Conservation (phyloP, 2,888 invertebrate species). For the Nomada goodeniana region DNA sequence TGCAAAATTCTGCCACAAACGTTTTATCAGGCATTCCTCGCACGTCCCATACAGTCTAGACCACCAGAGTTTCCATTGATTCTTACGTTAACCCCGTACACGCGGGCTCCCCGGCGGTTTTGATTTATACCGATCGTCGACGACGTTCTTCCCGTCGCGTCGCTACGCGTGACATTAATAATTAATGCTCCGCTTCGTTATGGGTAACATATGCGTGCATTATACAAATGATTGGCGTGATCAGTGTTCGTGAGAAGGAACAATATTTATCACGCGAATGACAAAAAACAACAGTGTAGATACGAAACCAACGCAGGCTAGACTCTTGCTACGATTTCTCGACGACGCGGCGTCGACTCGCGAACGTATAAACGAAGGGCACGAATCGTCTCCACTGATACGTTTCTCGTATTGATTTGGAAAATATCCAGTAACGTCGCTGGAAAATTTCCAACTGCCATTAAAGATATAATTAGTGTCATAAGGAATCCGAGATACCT, state of each 20-base stretch:
- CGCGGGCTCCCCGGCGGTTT: constrained; percentile 24
- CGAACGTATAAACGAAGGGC: not conserved
- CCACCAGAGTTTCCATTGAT: constrained; percentile 58
- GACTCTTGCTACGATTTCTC: not conserved
- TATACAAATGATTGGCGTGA: constrained; percentile 1
- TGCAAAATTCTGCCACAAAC: constrained; percentile 41
- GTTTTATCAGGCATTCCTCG: constrained; percentile 50
- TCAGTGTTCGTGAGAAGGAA: not conserved
- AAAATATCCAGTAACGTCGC: constrained; percentile 34
- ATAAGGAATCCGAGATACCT: no score
- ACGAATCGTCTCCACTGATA: constrained; percentile 7
- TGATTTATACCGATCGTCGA: constrained; percentile 40
- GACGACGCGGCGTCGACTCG: not conserved
- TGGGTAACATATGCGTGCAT: not conserved
- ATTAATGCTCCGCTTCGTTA: constrained; percentile 36
- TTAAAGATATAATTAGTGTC: no score
- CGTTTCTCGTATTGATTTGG: constrained; percentile 31
- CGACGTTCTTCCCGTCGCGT: constrained; percentile 14
- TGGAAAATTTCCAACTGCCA: constrained; percentile 29
- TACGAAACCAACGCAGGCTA: constrained; percentile 10
- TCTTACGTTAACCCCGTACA: constrained; percentile 29
- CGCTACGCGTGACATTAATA: constrained; percentile 50
- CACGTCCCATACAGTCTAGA: constrained; percentile 52
- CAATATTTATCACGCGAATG: not conserved
- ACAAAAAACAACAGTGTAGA: not conserved